Evolutionary conservation across 1,140 invertebrate genomes (phyloP).

Genomic region (Augochlora pura): DNA sequence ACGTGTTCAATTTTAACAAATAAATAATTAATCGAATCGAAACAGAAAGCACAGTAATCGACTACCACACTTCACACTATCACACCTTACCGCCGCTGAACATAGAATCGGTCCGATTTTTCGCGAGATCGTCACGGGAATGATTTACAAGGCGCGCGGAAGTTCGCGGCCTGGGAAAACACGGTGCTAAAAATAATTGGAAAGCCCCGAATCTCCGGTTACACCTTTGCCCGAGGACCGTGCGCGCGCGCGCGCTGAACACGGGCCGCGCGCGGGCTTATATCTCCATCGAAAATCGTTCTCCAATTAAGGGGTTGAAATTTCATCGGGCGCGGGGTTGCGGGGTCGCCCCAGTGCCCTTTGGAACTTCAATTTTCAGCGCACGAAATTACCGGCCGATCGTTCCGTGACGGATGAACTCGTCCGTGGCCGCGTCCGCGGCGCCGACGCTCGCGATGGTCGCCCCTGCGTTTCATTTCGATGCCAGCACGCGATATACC

Average conservation of each 20-base stretch:
- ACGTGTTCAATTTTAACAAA: too few relatives aligned
- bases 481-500: constrained; percentile 14
- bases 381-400: background rate
- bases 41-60: too few relatives aligned
- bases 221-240: background rate
- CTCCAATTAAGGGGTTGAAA: constrained; percentile 2
- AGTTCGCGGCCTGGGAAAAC: background rate
- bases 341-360: background rate
- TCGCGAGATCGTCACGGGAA: background rate
- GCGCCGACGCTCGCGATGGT: background rate
- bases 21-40: too few relatives aligned
- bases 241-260: too few relatives aligned
- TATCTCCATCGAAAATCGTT: background rate
- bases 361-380: background rate
- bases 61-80: too few relatives aligned
- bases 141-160: background rate
- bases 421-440: background rate
- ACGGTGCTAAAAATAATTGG: background rate
- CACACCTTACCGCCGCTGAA: background rate
- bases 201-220: background rate
- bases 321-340: background rate
- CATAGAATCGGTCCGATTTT: background rate
- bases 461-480: background rate
- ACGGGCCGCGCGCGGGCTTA: too few relatives aligned
- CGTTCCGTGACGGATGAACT: background rate